Evolutionary conservation across 2,888 invertebrate genomes (phyloP).

Genomic region (Lottia scabra): DNA sequence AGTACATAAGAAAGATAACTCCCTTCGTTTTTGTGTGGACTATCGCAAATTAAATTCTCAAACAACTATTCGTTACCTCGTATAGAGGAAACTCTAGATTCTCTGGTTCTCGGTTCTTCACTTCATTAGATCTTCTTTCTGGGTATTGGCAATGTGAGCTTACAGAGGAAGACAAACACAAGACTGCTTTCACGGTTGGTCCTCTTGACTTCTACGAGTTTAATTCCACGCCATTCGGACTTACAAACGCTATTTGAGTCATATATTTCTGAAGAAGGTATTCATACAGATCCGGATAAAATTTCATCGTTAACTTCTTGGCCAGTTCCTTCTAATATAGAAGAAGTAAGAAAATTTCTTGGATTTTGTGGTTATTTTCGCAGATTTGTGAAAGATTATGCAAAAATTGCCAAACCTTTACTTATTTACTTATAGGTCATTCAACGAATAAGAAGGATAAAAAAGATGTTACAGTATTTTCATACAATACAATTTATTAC

Average conservation of each 20-base stretch:
- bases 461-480: conserved; percentile 13
- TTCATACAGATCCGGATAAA: conserved; percentile 32
- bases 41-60: conserved; percentile 21
- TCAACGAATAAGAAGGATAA: background rate
- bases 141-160: conserved; percentile 27
- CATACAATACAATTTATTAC: conserved; percentile 29
- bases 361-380: conserved; percentile 35
- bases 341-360: conserved; percentile 26
- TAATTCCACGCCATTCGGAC: conserved; percentile 25
- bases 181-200: conserved; percentile 27
- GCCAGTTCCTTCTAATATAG: conserved; percentile 24
- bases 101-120: conserved; percentile 21
- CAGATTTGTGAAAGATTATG: conserved; percentile 31
- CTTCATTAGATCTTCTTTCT: conserved; percentile 19
- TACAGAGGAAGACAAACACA: conserved; percentile 20
- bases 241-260: conserved; percentile 23
- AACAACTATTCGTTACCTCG: conserved; percentile 27
- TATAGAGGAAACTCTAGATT: conserved; percentile 22
- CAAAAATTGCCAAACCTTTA: conserved; percentile 31
- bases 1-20: conserved; percentile 27
- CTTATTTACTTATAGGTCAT: conserved; percentile 14
- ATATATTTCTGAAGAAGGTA: conserved; percentile 20
- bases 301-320: conserved; percentile 22
- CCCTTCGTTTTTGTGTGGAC: conserved; percentile 31
- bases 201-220: conserved; percentile 24